phyloP scores from a whole-genome alignment of 2,888 invertebrate genomes.

The Caenorhabditis wallacei region DNA sequence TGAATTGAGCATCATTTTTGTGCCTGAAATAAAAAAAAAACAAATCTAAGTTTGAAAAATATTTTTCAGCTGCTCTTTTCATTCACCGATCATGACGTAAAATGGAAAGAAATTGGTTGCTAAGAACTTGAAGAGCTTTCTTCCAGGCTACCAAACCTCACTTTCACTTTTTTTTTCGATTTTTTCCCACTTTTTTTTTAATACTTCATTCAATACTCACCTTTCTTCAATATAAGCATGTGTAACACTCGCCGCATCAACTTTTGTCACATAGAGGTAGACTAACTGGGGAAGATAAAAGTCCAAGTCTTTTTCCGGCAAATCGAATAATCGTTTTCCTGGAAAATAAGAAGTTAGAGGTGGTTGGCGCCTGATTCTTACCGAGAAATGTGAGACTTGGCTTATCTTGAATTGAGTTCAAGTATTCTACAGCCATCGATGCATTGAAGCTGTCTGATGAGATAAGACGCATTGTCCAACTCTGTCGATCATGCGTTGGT shows the following conservation, averaged over 20 bases:
- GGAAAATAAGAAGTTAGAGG: slow-evolving; percentile 73
- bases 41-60: not conserved
- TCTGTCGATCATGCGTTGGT: slow-evolving; percentile 78
- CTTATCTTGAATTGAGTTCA: slow-evolving; percentile 98
- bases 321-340: slow-evolving; percentile 97
- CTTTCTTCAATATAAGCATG: slow-evolving; percentile 91
- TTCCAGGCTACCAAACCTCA: too few species aligned
- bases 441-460: slow-evolving; percentile 98
- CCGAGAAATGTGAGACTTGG: slow-evolving; percentile 97
- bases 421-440: slow-evolving; percentile 97
- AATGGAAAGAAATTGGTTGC: too few species aligned
- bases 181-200: not conserved
- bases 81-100: too few species aligned
- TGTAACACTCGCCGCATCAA: slow-evolving; percentile 95
- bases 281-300: slow-evolving; percentile 98
- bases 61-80: too few species aligned
- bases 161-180: too few species aligned
- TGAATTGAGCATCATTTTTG: slow-evolving; percentile 97
- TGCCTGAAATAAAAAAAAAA: slow-evolving; percentile 84
- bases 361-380: slow-evolving; percentile 81
- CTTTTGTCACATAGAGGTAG: slow-evolving; percentile 98
- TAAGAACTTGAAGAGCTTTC: too few species aligned
- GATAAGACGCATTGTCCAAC: slow-evolving; percentile 90
- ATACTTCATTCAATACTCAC: slow-evolving; percentile 84
- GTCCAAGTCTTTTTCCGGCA: slow-evolving; percentile 93